Base-by-base conservation (phyloP, 2,797 vertebrate species). In the Chiroxiphia lanceolata region DNA sequence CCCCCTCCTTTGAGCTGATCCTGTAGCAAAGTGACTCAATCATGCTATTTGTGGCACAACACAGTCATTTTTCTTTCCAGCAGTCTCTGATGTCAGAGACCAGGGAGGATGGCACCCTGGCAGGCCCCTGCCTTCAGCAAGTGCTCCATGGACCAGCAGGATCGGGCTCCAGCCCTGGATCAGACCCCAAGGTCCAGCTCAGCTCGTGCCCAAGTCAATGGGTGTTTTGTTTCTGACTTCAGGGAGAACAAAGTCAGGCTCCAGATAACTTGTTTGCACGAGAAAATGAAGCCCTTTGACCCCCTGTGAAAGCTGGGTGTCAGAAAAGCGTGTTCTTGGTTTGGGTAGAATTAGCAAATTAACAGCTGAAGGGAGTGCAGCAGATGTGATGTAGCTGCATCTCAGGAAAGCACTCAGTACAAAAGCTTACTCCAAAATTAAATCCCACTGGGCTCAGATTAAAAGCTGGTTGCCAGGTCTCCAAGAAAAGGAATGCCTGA, bases 21-120 rank as follows among this genome's bases (percentile, higher is more conserved):
- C 89, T 61, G 78, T 94, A 95, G 88, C 81, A 95, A 96, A 94
- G 91, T 93, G 93, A 97, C 88, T 96, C 96, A 94, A 87, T 97
- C 83, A 10, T 94, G 88, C 93, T 96, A 94, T 96, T 95, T 96
- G 94, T 94, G 81, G 94, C 90, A 94, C 87, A 91, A 92, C 40
- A 92, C 40, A 89, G 78, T 70, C 44, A 80, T 93, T 95, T 88
- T 87, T 83, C 83, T 90, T 83, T 80, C 75, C 76, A 96, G 81
- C 90, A 85, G 88, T n/a, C 93, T 94, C 85, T 96, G 93, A 94
- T 96, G 90, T 97, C 95, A 94, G 87, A 96, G 90, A 68, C 47
- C 7, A 15, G 86, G 36, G 34, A 83, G 34, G 72, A 88, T 91
- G 89, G 51, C 77, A 94, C 78, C 85, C 79, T 81, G 76, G 82